Percentiles rank a stretch among this genome's conserved stretches.
Conservation (phyloP, 2,888 invertebrate species). For the Acanthopleura granulata region DNA sequence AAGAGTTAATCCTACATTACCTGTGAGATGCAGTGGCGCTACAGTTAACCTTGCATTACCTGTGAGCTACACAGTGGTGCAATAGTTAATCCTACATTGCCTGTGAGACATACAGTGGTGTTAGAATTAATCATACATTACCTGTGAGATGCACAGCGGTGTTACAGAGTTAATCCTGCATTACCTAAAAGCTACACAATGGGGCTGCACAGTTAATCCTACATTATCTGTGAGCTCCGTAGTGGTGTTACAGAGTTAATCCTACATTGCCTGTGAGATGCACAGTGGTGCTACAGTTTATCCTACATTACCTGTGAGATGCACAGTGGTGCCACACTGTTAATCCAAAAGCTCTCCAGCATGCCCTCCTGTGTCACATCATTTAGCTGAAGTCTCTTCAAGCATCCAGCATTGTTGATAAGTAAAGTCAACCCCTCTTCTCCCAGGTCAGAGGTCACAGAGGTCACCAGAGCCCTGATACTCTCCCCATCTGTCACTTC, state of each 20-base stretch:
- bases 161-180: constrained; percentile 70
- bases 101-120: constrained; percentile 40
- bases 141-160: constrained; percentile 87
- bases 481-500: constrained; percentile 31
- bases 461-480: constrained; percentile 26
- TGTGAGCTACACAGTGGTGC: background rate
- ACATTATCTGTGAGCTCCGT: no score
- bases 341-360: constrained; percentile 79
- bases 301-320: constrained; percentile 79
- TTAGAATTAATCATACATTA: constrained; percentile 71
- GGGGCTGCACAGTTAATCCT: no score
- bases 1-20: no score
- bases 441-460: constrained; percentile 30
- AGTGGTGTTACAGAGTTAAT: no score
- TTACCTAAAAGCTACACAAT: no score
- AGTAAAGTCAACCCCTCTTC: constrained; percentile 84
- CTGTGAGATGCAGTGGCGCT: no score
- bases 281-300: no score
- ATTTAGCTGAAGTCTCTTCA: constrained; percentile 81
- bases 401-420: constrained; percentile 88
- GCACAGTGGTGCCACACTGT: constrained; percentile 86
- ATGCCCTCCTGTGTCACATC: constrained; percentile 81
- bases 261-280: no score
- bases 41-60: no score
- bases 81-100: no score